Conservation (phyloP, 2,797 vertebrate genomes). For the Telmatherina bonti region DNA sequence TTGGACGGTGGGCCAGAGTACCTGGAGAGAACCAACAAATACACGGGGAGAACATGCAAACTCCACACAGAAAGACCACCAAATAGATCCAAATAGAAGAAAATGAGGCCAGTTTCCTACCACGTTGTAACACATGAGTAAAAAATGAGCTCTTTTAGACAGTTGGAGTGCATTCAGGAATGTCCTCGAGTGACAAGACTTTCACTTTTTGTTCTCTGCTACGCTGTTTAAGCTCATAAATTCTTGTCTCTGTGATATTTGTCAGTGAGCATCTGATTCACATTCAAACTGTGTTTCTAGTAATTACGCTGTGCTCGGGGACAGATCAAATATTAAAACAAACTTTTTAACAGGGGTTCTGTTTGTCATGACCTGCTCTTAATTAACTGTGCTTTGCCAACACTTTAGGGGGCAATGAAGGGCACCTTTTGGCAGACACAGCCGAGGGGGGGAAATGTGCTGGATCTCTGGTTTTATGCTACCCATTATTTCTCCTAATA, state of each 20-base stretch:
- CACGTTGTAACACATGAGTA: too few species aligned
- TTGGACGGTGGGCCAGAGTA: too few species aligned
- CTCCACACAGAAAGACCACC: too few species aligned
- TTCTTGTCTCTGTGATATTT: conserved; percentile 15
- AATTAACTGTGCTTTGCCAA: conserved; percentile 32
- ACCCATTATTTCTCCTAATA: conserved; percentile 16
- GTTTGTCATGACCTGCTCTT: conserved; percentile 37
- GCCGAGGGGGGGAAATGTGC: neutral
- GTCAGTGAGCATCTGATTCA: conserved; percentile 27
- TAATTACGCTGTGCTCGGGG: conserved; percentile 32
- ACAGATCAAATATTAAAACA: conserved; percentile 47
- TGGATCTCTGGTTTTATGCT: neutral
- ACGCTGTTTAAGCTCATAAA: conserved; percentile 7
- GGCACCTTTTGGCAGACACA: conserved; percentile 16
- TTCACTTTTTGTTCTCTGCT: neutral
- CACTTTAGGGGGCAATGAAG: conserved; percentile 30
- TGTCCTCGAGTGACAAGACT: too few species aligned
- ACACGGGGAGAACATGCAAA: too few species aligned
- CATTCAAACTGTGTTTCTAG: conserved; percentile 25
- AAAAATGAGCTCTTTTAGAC: too few species aligned
- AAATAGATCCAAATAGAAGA: too few species aligned
- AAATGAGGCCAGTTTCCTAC: too few species aligned
- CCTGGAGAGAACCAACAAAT: too few species aligned
- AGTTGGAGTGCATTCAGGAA: too few species aligned
- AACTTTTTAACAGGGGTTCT: conserved; percentile 25